Percentiles rank a stretch among this genome's conserved stretches.
Conservation (phyloP, 1,140 invertebrate species). For the Glossosoma conforme region DNA sequence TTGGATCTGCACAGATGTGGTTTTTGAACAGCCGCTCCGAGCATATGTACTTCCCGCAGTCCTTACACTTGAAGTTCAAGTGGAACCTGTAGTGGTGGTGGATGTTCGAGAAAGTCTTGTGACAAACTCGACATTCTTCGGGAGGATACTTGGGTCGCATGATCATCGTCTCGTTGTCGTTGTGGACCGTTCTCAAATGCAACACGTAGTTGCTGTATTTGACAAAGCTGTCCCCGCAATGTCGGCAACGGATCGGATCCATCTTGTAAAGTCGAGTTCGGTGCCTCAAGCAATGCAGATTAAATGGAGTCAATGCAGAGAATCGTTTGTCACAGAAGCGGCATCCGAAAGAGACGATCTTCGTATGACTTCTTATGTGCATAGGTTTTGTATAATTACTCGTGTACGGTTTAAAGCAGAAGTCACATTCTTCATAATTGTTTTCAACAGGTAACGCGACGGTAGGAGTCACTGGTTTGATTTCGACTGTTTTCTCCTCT, state of each 20-base stretch:
- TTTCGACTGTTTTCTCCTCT: slow-evolving; percentile 31
- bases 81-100: slow-evolving; percentile 48
- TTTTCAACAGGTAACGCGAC: slow-evolving; percentile 22
- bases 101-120: slow-evolving; percentile 43
- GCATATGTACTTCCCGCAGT: slow-evolving; percentile 43
- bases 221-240: slow-evolving; percentile 43
- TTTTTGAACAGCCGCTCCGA: slow-evolving; percentile 39
- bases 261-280: slow-evolving; percentile 44
- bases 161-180: slow-evolving; percentile 41
- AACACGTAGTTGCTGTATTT: slow-evolving; percentile 44
- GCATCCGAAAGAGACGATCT: slow-evolving; percentile 44
- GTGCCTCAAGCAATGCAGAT: slow-evolving; percentile 46
- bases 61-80: slow-evolving; percentile 39
- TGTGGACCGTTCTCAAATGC: slow-evolving; percentile 42
- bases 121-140: slow-evolving; percentile 42
- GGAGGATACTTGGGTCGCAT: slow-evolving; percentile 39
- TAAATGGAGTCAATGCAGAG: slow-evolving; percentile 46
- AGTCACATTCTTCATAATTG: slow-evolving; percentile 45
- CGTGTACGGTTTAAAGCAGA: slow-evolving; percentile 47
- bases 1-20: slow-evolving; percentile 39
- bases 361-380: slow-evolving; percentile 40
- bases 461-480: slow-evolving; percentile 4
- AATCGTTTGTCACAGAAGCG: slow-evolving; percentile 45
- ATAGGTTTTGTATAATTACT: slow-evolving; percentile 36
- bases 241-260: slow-evolving; percentile 43